phyloP scores from a whole-genome alignment of 1,140 invertebrate genomes.

The Subanguina moxae region DNA sequence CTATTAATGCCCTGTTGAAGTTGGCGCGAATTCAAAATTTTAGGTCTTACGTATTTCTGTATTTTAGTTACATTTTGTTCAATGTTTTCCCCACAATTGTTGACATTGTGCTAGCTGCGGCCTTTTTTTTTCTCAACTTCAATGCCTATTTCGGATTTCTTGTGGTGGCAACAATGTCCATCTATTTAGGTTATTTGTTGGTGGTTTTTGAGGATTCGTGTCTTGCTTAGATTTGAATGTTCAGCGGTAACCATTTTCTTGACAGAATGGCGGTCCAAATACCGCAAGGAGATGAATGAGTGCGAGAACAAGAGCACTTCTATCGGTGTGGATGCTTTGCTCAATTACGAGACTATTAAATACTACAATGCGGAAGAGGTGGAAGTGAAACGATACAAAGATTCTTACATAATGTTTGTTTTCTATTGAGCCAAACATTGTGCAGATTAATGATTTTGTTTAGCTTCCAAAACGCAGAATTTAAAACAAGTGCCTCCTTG shows the following conservation, averaged over 20 bases:
- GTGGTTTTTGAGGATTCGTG: too few species aligned
- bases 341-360: slow-evolving; percentile 96
- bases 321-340: slow-evolving; percentile 86
- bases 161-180: slow-evolving; percentile 81
- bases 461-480: slow-evolving; percentile 73
- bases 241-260: slow-evolving; percentile 76
- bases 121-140: slow-evolving; percentile 80
- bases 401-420: slow-evolving; percentile 62
- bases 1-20: slow-evolving; percentile 79
- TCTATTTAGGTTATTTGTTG: slow-evolving; percentile 77
- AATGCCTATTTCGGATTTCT: slow-evolving; percentile 90
- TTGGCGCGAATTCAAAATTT: background rate
- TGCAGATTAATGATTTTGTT: slow-evolving; percentile 1
- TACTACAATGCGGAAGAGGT: slow-evolving; percentile 89
- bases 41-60: background rate
- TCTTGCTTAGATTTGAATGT: background rate
- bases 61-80: slow-evolving; percentile 64
- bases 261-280: slow-evolving; percentile 94
- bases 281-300: slow-evolving; percentile 82
- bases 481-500: slow-evolving; percentile 75
- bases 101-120: slow-evolving; percentile 85
- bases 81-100: slow-evolving; percentile 81
- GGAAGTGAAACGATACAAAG: slow-evolving; percentile 77
- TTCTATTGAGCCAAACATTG: background rate
- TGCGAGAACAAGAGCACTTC: slow-evolving; percentile 84